Conservation (phyloP, 2,113 vertebrate genomes). For the Aleadryas rufinucha region DNA sequence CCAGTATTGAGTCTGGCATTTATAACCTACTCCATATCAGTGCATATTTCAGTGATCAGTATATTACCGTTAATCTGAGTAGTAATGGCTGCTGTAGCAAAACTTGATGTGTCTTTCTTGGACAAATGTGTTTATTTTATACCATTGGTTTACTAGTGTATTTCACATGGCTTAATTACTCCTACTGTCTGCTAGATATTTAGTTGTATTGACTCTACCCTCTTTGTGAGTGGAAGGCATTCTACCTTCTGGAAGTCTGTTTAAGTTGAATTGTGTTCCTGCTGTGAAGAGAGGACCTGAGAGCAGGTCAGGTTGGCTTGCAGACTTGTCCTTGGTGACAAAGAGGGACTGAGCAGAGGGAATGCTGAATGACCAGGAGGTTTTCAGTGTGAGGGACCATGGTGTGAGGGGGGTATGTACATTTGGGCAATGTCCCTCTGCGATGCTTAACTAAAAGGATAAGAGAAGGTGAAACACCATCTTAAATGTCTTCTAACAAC, state of each 20-base stretch:
- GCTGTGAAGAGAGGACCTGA: not conserved
- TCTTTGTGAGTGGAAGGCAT: not conserved
- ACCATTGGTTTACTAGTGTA: not conserved
- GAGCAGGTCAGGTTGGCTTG: not conserved
- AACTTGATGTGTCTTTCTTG: not conserved
- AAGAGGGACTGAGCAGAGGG: not conserved
- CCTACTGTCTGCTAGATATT: not conserved
- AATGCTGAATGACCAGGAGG: fast-evolving
- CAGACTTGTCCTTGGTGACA: not conserved
- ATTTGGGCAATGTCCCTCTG: not conserved
- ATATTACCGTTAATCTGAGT: not conserved
- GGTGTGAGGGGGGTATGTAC: fast-evolving
- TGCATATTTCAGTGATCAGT: not conserved
- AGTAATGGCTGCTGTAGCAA: not conserved
- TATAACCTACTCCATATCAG: not conserved
- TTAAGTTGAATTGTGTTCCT: not conserved
- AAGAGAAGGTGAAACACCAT: not conserved
- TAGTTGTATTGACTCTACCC: not conserved
- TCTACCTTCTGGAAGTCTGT: not conserved
- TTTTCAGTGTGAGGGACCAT: fast-evolving
- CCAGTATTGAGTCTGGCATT: not conserved
- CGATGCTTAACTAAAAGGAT: not conserved
- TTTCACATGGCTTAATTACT: not conserved
- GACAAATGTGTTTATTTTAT: not conserved
- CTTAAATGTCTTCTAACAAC: not conserved